Conservation (phyloP, 2,113 vertebrate genomes). For the Rhinogobius similis region DNA sequence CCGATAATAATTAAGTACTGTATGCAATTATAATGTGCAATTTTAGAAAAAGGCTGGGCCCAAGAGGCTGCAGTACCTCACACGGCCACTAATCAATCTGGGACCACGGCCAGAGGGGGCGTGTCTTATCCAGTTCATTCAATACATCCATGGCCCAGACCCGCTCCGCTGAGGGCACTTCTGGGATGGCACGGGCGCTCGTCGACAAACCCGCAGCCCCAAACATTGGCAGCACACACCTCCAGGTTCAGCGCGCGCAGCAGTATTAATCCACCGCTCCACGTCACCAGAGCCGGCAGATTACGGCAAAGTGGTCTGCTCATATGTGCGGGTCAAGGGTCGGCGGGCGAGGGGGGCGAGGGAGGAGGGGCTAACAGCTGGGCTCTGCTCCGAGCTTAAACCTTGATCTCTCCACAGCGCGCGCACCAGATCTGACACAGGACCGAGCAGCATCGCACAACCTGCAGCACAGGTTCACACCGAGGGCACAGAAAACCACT, state of each 20-base stretch:
- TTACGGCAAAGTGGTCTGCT: conserved; percentile 69
- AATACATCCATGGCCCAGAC: no score
- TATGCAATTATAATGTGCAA: no score
- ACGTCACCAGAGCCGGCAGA: conserved; percentile 15
- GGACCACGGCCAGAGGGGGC: no score
- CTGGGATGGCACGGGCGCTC: no score
- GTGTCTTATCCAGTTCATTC: no score
- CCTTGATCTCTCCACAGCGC: background rate
- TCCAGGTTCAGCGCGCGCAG: background rate
- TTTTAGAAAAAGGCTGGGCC: no score
- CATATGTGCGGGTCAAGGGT: conserved; percentile 54
- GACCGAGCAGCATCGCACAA: background rate
- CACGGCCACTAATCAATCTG: no score
- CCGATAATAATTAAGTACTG: no score
- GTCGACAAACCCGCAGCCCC: no score
- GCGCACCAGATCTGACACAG: background rate
- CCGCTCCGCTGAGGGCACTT: no score
- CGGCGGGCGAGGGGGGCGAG: conserved; percentile 40
- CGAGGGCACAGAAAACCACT: background rate
- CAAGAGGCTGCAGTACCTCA: no score
- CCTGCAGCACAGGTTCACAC: background rate
- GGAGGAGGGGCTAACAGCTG: conserved; percentile 68
- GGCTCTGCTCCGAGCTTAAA: conserved; percentile 18
- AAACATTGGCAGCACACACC: background rate
- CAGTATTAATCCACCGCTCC: background rate